Base-by-base conservation (phyloP, 2,797 vertebrate genomes). In the Ptychobarbus kaznakovi region DNA sequence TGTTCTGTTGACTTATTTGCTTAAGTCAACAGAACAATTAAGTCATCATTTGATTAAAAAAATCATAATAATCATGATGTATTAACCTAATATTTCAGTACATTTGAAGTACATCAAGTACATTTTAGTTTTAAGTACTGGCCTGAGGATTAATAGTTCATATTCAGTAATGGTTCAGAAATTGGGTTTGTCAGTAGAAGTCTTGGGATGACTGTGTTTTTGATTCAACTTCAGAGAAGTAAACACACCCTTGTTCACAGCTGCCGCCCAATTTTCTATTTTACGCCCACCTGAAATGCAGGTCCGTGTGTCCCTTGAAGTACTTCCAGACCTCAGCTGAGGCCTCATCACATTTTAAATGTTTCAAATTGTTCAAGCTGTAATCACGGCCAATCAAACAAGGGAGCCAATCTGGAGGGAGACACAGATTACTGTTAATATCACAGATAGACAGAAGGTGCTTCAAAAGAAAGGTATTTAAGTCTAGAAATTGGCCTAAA, bases 251-350 rank as follows among this genome's bases (percentile, higher is more conserved):
- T 66, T 82, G 66, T 80, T 84, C 84, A 87, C 86, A 90, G 89
- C 89, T 90, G 87, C 83, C 87, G 51, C 81, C 84, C 82, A 89
- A 89, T 83, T 87, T 89, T 89, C 83, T 63, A 11, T 11, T 80
- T 61, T 49, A 63, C 82, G 81, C 88, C 88, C 78, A 87, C 85
- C 86, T 84, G 86, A 90, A 92, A 81, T 90, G 89, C 89, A 89
- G 88, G 86, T 84, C 83, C 90, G 82, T 77, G 56, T 88, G 88
- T 90, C 88, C 82, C 90, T 90, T 87, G 90, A 94, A 95, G 90
- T 94, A 92, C 83, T 95, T 95, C 95, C 95, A 95, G 94, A 94
- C 91, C 84, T 90, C 63, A 49, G 87, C 85, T 68, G 83, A 80
- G 88, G 78, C 84, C 81, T 89, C 91, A 89, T 93, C 86, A 87